These are phyloP conservation scores for Microcebus murinus DNA, from an alignment of 2,113 vertebrate species.

Conservation along the genomic window DNA sequence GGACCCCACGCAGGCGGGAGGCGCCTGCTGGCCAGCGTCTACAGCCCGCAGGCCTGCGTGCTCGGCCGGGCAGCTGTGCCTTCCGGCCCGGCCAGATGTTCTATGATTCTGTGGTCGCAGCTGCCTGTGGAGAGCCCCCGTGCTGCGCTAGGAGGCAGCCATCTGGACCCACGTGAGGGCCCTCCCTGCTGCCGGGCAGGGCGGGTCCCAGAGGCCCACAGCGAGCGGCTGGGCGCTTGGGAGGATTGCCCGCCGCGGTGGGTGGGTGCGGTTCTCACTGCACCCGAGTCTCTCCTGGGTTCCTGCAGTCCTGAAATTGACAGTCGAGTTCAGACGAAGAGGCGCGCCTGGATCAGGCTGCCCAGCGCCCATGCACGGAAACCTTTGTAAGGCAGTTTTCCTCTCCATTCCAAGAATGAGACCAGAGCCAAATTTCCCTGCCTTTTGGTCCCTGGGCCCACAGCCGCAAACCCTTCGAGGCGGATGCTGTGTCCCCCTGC, in stretches of 20 bases:
- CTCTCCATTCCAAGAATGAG: neutral
- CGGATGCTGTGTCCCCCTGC: neutral
- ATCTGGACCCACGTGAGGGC: neutral
- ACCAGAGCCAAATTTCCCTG: neutral
- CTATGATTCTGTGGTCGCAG: neutral
- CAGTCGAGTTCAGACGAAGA: too few species aligned
- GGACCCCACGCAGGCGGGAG: accelerated
- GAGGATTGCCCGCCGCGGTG: neutral
- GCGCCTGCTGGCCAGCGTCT: neutral
- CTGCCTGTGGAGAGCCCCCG: neutral
- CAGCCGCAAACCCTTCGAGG: neutral
- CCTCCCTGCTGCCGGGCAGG: neutral
- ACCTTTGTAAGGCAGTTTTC: neutral
- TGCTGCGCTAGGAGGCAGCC: neutral
- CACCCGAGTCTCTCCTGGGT: neutral
- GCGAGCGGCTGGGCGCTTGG: neutral
- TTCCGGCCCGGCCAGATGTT: conserved; percentile 34
- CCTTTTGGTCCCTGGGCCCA: neutral
- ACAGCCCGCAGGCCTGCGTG: neutral
- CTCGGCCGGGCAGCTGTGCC: neutral
- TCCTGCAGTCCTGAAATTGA: neutral
- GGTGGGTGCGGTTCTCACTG: neutral
- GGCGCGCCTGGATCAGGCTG: accelerated
- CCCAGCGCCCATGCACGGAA: neutral
- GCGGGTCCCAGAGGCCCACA: neutral